Evolutionary conservation across 2,113 vertebrate genomes (phyloP), one percentile per base, ranked within the genome.

Genomic region (Oxyruncus cristatus): DNA sequence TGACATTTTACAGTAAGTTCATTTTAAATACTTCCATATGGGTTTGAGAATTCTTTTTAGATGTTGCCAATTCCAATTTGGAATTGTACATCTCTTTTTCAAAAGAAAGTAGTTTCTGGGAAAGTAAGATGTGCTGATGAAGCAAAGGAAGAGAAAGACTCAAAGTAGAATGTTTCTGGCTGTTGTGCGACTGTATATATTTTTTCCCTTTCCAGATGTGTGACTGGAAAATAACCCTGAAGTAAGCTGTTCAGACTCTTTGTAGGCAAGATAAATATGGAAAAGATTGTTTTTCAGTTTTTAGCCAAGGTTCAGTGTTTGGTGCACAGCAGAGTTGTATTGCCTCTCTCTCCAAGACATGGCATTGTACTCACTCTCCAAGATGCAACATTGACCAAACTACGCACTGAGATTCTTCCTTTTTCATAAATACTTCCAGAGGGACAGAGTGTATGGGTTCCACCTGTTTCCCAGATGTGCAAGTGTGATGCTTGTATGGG

Each of bases 1-100:
- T 99, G 56, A 99, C 99, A 7, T 98, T 99, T 97, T 97, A 99
- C 89, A 99, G 99, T 99, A 99, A 99, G 99, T 99, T 88, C 7
- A 79, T 89, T 89, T 86, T 47, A 56, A 96, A 53, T 89, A 67
- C 58, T 95, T 93, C 78, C 55, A 95, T 9, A 84, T 77, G 52
- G 15, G 41, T 56, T 68, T 86, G 55, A 79, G n/a, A 92, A 55
- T 53, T 21, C 49, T 55, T 91, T 92, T 87, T 39, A 75, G 92
- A 80, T 35, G 8, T 59, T 93, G 76, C 80, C 80, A 95, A 39
- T 92, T 97, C 91, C 89, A 95, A 33, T 61, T 80, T 78, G 91
- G 87, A 81, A 92, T 30, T 65, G 39, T 61, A 35, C 28, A 52
- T 88, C 12, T 85, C 58, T 82, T 78, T 92, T 88, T 76, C 42